Evolutionary conservation across 2,113 vertebrate genomes (phyloP).

Genomic region (Gorsachius goisagi): DNA sequence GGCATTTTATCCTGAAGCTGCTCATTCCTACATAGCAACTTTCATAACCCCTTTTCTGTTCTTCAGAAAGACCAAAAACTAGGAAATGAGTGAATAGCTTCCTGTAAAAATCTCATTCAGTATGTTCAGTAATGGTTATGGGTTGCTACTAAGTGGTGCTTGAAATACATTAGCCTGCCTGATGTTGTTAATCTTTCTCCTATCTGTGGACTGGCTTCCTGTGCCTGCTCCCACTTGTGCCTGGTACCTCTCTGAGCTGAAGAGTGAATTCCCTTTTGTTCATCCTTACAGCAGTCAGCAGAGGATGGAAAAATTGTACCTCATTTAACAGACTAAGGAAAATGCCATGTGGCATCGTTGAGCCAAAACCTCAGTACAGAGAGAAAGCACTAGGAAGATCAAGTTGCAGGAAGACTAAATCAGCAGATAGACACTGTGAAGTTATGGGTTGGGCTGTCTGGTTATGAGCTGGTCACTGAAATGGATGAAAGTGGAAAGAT

Average conservation of each 20-base stretch:
- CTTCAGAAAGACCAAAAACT: neutral
- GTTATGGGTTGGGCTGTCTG: neutral
- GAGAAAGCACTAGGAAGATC: neutral
- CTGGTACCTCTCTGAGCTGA: neutral
- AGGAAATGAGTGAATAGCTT: neutral
- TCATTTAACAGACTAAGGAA: neutral
- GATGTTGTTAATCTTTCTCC: conserved; percentile 4
- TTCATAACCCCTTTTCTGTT: neutral
- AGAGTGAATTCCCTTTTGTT: neutral
- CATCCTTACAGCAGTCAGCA: neutral
- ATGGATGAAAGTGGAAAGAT: neutral
- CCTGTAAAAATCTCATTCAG: neutral
- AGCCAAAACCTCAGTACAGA: neutral
- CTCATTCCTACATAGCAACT: neutral
- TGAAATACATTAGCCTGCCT: neutral
- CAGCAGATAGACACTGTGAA: neutral
- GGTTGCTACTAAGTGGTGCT: neutral
- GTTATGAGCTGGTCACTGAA: neutral
- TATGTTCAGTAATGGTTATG: neutral
- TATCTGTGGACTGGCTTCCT: neutral
- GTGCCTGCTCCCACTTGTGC: neutral
- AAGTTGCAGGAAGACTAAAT: neutral
- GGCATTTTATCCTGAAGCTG: neutral
- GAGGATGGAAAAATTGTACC: neutral
- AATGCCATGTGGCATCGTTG: neutral